Evolutionary conservation across 2,797 vertebrate genomes (phyloP).

Genomic region (Chelon labrosus): DNA sequence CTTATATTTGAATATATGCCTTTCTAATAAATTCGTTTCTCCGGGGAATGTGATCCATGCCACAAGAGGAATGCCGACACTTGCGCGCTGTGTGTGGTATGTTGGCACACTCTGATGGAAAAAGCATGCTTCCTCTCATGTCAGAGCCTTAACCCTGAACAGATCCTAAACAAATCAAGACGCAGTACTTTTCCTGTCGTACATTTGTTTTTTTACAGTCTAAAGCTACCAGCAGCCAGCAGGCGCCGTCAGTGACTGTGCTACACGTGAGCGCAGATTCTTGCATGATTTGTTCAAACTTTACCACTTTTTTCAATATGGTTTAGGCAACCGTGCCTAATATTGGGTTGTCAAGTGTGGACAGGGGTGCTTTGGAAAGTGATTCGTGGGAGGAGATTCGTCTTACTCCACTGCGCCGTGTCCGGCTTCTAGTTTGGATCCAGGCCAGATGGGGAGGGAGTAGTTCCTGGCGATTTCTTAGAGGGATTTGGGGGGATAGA

Average conservation of each 20-base stretch:
- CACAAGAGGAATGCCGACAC: slow-evolving; percentile 94
- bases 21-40: slow-evolving; percentile 91
- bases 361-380: slow-evolving; percentile 70
- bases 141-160: slow-evolving; percentile 91
- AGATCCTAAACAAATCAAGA: slow-evolving; percentile 77
- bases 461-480: slow-evolving; percentile 79
- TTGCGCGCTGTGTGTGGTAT: slow-evolving; percentile 94
- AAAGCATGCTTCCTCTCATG: slow-evolving; percentile 97
- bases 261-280: background rate
- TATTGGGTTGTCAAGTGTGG: slow-evolving; percentile 73
- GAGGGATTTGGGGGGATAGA: slow-evolving; percentile 70
- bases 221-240: background rate
- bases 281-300: background rate
- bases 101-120: slow-evolving; percentile 93
- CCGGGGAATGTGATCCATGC: slow-evolving; percentile 87
- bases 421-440: slow-evolving; percentile 84
- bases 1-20: slow-evolving; percentile 19
- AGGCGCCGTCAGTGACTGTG: background rate
- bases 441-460: slow-evolving; percentile 85
- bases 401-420: slow-evolving; percentile 65
- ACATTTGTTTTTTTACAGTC: slow-evolving; percentile 7
- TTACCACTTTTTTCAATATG: background rate
- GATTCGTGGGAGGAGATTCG: slow-evolving; percentile 76
- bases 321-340: slow-evolving; percentile 42
- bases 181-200: slow-evolving; percentile 10